These are phyloP conservation scores for Drosophila anceps DNA, from an alignment of 2,888 invertebrate species.

Conservation along the genomic window DNA sequence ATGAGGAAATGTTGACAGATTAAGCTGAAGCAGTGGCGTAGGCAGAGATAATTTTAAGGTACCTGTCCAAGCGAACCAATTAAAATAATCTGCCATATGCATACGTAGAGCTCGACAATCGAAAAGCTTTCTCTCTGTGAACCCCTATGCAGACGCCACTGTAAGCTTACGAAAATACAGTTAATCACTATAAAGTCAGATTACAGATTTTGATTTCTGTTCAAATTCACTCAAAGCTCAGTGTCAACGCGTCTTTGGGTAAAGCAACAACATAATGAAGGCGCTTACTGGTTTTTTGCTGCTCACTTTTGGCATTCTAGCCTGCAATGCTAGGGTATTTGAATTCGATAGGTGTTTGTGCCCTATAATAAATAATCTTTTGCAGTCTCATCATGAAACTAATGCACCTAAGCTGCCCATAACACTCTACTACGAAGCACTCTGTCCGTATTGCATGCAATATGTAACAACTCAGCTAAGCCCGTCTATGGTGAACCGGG, in stretches of 20 bases:
- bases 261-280: slow-evolving; percentile 28
- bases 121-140: not conserved
- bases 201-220: slow-evolving; percentile 16
- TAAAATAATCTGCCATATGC: not conserved
- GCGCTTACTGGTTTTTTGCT: slow-evolving; percentile 11
- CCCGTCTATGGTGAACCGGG: slow-evolving; percentile 55
- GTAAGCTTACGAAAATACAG: slow-evolving; percentile 4
- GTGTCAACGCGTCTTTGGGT: slow-evolving; percentile 21
- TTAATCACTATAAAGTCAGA: slow-evolving; percentile 14
- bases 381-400: slow-evolving; percentile 28
- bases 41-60: not conserved
- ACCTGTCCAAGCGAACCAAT: not conserved
- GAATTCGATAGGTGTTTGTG: not conserved
- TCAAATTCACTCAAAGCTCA: slow-evolving; percentile 33
- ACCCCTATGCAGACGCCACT: slow-evolving; percentile 1
- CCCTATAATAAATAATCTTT: not conserved
- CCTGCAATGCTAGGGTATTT: slow-evolving; percentile 25
- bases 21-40: slow-evolving; percentile 35
- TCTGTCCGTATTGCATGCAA: slow-evolving; percentile 69
- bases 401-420: slow-evolving; percentile 46
- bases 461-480: slow-evolving; percentile 65
- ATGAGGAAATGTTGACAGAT: slow-evolving; percentile 44
- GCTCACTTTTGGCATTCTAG: slow-evolving; percentile 2
- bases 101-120: not conserved
- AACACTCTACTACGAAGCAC: slow-evolving; percentile 73